Percentiles rank a stretch among this genome's conserved stretches.
Evolutionary conservation across 2,797 vertebrate species (phyloP).

Genomic region (Anisognathus igniventris): DNA sequence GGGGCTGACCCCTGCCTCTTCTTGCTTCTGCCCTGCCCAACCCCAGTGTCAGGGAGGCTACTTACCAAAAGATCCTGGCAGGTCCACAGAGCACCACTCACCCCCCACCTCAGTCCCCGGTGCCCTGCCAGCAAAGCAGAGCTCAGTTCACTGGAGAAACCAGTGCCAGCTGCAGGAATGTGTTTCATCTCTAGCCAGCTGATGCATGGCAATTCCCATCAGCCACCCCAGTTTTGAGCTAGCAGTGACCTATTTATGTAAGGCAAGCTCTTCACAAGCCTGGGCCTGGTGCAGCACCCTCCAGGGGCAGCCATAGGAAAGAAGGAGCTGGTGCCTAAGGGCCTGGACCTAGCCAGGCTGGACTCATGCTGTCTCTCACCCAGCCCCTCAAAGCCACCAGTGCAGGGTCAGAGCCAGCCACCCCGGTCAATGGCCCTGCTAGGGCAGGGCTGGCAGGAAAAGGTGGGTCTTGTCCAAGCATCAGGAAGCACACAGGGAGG

Average conservation of each 20-base stretch:
- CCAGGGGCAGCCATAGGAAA: rapidly evolving
- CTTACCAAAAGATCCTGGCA: background rate
- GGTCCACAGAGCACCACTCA: background rate
- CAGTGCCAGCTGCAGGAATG: background rate
- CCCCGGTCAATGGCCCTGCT: background rate
- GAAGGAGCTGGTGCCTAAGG: background rate
- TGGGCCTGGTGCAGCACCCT: rapidly evolving
- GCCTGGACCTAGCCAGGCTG: background rate
- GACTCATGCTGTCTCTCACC: rapidly evolving
- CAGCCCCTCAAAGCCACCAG: rapidly evolving
- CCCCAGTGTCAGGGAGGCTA: background rate
- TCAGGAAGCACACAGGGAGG: slow-evolving; percentile 22
- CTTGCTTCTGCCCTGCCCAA: background rate
- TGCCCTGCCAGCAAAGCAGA: background rate
- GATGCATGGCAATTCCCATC: background rate
- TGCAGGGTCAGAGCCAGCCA: background rate
- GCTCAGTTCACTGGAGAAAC: background rate
- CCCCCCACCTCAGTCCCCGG: background rate
- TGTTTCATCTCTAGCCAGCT: slow-evolving; percentile 3
- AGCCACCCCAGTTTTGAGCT: background rate
- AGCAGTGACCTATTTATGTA: background rate
- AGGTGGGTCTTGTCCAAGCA: background rate
- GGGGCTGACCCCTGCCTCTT: background rate
- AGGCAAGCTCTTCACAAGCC: background rate
- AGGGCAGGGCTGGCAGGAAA: slow-evolving; percentile 14